A percentile compares a stretch with the other conserved stretches of the same genome.
phyloP scores from a whole-genome alignment of 2,888 invertebrate genomes.

The Drosophila kokeensis region DNA sequence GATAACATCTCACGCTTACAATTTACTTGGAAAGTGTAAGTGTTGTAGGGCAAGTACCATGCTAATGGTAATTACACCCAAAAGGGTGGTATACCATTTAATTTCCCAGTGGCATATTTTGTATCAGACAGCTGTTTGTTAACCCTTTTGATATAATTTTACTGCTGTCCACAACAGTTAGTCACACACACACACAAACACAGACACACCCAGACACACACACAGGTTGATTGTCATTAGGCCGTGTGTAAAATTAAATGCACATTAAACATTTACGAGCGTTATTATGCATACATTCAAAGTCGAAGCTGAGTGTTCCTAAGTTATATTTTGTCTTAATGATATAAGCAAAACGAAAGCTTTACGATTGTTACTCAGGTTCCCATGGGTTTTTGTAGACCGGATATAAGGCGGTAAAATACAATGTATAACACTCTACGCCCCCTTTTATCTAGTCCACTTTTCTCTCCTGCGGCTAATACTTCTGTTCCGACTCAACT shows the following conservation, averaged over 20 bases:
- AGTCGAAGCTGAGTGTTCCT: conserved; percentile 4
- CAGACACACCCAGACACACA: conserved; percentile 2
- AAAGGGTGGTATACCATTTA: conserved; percentile 41
- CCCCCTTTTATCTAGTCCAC: neutral
- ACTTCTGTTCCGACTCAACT: conserved; percentile 7
- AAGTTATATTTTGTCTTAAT: conserved; percentile 13
- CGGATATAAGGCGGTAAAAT: conserved; percentile 15
- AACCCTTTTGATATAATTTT: conserved; percentile 34
- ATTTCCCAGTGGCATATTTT: conserved; percentile 60
- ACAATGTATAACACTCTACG: conserved; percentile 25
- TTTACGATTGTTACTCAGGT: conserved; percentile 8
- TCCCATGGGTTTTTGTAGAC: conserved; percentile 5
- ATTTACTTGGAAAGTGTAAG: neutral
- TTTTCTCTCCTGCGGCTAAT: neutral
- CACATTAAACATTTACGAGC: conserved; percentile 51
- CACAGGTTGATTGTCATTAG: conserved; percentile 43
- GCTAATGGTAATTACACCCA: conserved; percentile 27
- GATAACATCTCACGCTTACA: conserved; percentile 22
- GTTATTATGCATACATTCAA: conserved; percentile 9
- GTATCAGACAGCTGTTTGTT: conserved; percentile 35
- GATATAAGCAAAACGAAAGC: neutral
- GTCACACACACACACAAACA: neutral
- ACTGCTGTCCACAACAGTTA: conserved; percentile 20
- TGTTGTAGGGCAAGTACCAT: neutral
- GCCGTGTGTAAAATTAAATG: conserved; percentile 43